These are phyloP conservation scores for Cynopterus brachyotis DNA, from an alignment of 2,113 vertebrate species.

Conservation along the genomic window DNA sequence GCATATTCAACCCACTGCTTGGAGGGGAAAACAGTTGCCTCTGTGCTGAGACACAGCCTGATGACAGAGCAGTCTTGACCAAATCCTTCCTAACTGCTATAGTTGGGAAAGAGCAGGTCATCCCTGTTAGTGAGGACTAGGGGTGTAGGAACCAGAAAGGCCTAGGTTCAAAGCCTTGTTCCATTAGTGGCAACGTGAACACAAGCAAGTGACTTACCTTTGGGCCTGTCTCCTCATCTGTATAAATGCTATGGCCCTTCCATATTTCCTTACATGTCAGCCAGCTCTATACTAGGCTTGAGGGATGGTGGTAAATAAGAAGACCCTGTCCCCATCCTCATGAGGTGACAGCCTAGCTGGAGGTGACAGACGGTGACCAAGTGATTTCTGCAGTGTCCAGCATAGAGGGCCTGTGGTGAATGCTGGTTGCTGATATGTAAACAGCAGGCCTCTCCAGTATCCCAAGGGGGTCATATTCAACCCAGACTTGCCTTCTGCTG, in stretches of 20 bases:
- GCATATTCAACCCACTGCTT: neutral
- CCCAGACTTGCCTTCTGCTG: neutral
- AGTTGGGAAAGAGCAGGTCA: neutral
- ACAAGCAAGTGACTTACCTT: neutral
- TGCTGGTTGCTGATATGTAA: accelerated
- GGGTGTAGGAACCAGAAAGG: neutral
- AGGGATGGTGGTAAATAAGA: neutral
- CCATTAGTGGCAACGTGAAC: neutral
- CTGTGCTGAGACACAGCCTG: neutral
- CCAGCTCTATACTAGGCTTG: neutral
- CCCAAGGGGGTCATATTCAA: neutral
- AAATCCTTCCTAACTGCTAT: neutral
- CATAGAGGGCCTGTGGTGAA: neutral
- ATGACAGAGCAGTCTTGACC: neutral
- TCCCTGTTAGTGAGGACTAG: neutral
- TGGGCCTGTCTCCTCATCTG: neutral
- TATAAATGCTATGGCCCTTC: neutral
- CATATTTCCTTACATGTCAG: neutral
- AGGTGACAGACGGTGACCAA: neutral
- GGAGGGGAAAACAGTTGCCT: neutral
- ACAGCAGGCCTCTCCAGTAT: neutral
- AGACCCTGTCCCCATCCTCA: neutral
- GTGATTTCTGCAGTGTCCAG: accelerated
- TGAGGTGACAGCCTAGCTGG: neutral
- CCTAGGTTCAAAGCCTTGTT: neutral